Evolutionary conservation across 2,797 vertebrate species (phyloP), one percentile per base, ranked within the genome.

Genomic region (Fistularia commersonii): DNA sequence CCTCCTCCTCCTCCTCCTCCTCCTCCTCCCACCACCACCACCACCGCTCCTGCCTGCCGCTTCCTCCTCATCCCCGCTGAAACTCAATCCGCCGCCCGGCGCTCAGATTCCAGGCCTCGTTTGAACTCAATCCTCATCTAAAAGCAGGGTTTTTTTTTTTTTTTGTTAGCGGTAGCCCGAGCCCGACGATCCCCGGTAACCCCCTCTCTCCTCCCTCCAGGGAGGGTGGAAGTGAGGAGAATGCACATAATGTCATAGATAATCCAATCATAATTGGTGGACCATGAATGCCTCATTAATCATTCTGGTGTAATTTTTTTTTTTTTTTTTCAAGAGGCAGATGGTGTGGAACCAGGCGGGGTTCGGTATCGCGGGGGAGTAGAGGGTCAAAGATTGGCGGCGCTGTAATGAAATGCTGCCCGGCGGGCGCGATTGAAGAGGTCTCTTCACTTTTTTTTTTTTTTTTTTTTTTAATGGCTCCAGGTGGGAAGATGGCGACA

Each of bases 121-220:
- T 86, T 87, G 82, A 88, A 89, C 81, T 80, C 81, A 79, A 87
- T 88, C 83, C 77, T 36, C 14, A 1, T 45, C 78, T 88, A 85
- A 88, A 88, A 89, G 87, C 80, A 49, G 48, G 77, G 54, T 69
- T 84, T 82, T 79, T n/a, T n/a, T n/a, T n/a, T n/a, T n/a, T n/a
- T n/a, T n/a, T n/a, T n/a, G 77, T 83, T 81, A 76, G 79, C 68
- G 3, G 69, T 84, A 81, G 79, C 85, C 68, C n/a, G 33, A 56
- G 54, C 59, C 58, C 79, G 72, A 53, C 49, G 64, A 69, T 83
- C 83, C 83, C 79, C 64, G 77, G 85, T 83, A 83, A 50, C 80
- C 41, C 33, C 2, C n/a, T n/a, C n/a, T n/a, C n/a, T n/a, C n/a
- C n/a, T n/a, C n/a, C n/a, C n/a, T n/a, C n/a, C n/a, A n/a, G n/a